A percentile compares a stretch with the other conserved stretches of the same genome.
These are phyloP conservation scores for Gryon sp. DNA, from an alignment of 1,140 invertebrate genomes.

Conservation along the genomic window DNA sequence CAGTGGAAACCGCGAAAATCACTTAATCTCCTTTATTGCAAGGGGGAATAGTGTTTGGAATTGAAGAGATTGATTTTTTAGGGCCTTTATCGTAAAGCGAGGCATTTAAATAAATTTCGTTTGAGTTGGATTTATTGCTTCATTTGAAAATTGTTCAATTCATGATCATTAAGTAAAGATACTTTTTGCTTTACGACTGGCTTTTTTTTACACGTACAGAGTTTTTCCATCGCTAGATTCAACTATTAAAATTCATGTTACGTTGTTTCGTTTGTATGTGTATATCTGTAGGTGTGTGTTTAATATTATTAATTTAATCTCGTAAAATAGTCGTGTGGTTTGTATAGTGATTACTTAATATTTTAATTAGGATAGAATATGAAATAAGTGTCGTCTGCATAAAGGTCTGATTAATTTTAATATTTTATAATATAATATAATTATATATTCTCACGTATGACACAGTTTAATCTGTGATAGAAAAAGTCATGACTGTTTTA, in stretches of 20 bases:
- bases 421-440: no score
- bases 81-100: slow-evolving; percentile 12
- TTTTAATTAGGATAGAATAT: slow-evolving; percentile 1
- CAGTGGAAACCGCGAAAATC: slow-evolving; percentile 39
- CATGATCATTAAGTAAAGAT: slow-evolving; percentile 7
- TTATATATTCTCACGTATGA: no score
- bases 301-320: no score
- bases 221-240: no score
- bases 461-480: no score
- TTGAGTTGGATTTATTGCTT: slow-evolving; percentile 17
- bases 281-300: no score
- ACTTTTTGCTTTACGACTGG: no score
- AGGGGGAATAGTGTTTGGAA: slow-evolving; percentile 35
- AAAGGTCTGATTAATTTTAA: not conserved
- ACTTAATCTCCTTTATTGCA: slow-evolving; percentile 41
- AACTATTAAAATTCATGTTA: no score
- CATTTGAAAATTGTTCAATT: slow-evolving; percentile 7
- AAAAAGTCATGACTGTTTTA: no score
- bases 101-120: slow-evolving; percentile 22
- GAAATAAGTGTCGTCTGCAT: not conserved
- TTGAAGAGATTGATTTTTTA: slow-evolving; percentile 33
- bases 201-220: no score
- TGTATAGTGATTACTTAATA: slow-evolving; percentile 1
- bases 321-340: no score
- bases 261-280: no score